These are phyloP conservation scores for Pygmarrhopalites habei DNA, from an alignment of 1,140 invertebrate species.

Conservation along the genomic window DNA sequence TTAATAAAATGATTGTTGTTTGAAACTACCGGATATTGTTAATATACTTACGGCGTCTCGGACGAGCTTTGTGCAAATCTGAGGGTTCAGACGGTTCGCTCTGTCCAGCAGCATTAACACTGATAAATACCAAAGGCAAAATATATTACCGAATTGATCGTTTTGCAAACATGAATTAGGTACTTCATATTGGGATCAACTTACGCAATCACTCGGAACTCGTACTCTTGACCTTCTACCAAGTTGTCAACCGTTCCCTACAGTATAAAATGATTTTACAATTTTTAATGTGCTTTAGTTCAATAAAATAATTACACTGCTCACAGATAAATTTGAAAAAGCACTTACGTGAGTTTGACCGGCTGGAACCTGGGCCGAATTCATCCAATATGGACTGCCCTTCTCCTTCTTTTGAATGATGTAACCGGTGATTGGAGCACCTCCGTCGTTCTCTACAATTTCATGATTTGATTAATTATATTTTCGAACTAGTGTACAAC, in stretches of 20 bases:
- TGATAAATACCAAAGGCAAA: too few relatives aligned
- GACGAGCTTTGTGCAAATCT: constrained; percentile 76
- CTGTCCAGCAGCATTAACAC: constrained; percentile 89
- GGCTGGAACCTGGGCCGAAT: constrained; percentile 75
- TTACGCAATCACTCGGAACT: constrained; percentile 92
- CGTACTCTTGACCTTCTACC: constrained; percentile 88
- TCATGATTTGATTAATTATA: too few relatives aligned
- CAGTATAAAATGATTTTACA: too few relatives aligned
- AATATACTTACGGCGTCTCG: constrained; percentile 62
- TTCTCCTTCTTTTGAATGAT: constrained; percentile 94
- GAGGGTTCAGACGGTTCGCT: constrained; percentile 92
- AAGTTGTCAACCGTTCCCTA: constrained; percentile 75
- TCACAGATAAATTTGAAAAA: too few relatives aligned
- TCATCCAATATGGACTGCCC: constrained; percentile 79
- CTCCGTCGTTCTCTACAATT: constrained; percentile 48
- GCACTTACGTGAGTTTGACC: constrained; percentile 62
- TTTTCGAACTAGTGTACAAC: constrained; percentile 43
- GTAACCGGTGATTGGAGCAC: constrained; percentile 58
- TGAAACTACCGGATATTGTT: constrained; percentile 13
- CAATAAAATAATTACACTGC: too few relatives aligned
- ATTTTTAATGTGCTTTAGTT: background rate
- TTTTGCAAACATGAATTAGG: too few relatives aligned
- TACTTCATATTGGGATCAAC: too few relatives aligned
- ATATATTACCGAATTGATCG: too few relatives aligned
- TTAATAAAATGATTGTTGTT: constrained; percentile 11